A percentile compares a stretch with the other conserved stretches of the same genome.
Evolutionary conservation across 2,797 vertebrate genomes (phyloP).

Genomic region (Tachyglossus aculeatus): DNA sequence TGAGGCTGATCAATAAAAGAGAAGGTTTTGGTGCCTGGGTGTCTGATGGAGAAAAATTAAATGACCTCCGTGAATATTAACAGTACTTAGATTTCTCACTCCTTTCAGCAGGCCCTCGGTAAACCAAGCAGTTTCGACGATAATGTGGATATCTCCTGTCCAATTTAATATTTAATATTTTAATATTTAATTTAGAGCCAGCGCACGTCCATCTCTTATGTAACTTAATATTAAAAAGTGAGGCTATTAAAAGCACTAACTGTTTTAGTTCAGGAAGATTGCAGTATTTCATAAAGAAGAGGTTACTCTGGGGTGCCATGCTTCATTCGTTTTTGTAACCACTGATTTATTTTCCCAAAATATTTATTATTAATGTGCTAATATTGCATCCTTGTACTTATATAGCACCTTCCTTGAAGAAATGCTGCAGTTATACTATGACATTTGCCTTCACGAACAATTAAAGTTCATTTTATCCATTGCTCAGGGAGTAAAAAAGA

Average conservation of each 20-base stretch:
- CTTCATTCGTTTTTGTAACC: conserved; percentile 37
- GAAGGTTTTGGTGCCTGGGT: conserved; percentile 43
- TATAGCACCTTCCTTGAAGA: conserved; percentile 8
- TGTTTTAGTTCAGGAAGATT: conserved; percentile 31
- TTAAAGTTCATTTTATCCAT: too few relatives aligned
- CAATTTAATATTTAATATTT: conserved; percentile 66
- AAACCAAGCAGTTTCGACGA: conserved; percentile 28
- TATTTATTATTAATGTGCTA: conserved; percentile 49
- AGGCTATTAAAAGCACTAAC: conserved; percentile 32
- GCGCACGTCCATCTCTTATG: conserved; percentile 11
- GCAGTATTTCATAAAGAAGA: background rate
- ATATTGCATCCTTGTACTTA: background rate
- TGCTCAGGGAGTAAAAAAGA: too few relatives aligned
- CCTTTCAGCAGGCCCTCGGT: conserved; percentile 4
- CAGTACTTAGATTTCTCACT: conserved; percentile 29
- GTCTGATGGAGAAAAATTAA: conserved; percentile 51
- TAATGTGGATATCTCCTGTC: conserved; percentile 46
- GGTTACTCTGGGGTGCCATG: conserved; percentile 1
- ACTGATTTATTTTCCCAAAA: conserved; percentile 36
- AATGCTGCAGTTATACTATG: background rate
- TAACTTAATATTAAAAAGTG: conserved; percentile 29
- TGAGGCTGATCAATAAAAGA: conserved; percentile 45
- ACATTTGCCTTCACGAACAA: conserved; percentile 16
- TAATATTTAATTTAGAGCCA: conserved; percentile 61
- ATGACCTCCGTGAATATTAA: conserved; percentile 26